Base-by-base conservation (phyloP, 2,888 invertebrate genomes). In the Caenorhabditis doughertyi region DNA sequence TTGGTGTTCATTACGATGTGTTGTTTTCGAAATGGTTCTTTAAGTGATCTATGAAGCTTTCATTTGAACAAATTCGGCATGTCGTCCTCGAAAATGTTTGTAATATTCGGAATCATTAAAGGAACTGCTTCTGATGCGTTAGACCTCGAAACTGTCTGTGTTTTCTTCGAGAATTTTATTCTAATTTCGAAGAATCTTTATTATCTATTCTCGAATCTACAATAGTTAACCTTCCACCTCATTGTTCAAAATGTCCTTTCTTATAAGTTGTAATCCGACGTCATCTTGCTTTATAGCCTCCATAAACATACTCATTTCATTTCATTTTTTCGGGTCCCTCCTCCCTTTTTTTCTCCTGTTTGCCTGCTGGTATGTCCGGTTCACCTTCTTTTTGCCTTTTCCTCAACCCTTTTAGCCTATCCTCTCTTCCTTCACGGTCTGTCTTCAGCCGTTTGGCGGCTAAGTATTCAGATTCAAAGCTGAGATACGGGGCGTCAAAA, bases 401-500 rank as follows among this genome's bases (percentile, higher is more conserved):
- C 35, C 49, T 65, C 51, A 49, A 21, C 55, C 64, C 49, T 64
- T 64, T 44, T 56, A 56, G 70, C 70, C 29, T 58, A 42, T 27
- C 55, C 32, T 18, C 25, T 35, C 58, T 21, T 13, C 23, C 29
- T 25, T 35, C 60, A 56, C 68, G 44, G 55, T 64, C 58, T 58
- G 55, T 42, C 58, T 21, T 35, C 35, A 47, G 44, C 35, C 11
- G 29, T 56, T 71, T 53, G 64, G 55, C 71, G 62, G 71, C 70
- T 64, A 65, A 71, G 79, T 79, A 70, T 79, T 64, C 65, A 71
- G 71, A 79, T 71, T 56, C 47, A 29, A 56, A 56, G 71, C 64
- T 13, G 3, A 62, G 79, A 71, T 79, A 79, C 21, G 18, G 64
- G 56, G 79, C 79, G 70, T 79, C 77, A 79, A 79, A 79, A 79